Conservation (phyloP, 2,797 vertebrate species). For the Spatula clypeata region DNA sequence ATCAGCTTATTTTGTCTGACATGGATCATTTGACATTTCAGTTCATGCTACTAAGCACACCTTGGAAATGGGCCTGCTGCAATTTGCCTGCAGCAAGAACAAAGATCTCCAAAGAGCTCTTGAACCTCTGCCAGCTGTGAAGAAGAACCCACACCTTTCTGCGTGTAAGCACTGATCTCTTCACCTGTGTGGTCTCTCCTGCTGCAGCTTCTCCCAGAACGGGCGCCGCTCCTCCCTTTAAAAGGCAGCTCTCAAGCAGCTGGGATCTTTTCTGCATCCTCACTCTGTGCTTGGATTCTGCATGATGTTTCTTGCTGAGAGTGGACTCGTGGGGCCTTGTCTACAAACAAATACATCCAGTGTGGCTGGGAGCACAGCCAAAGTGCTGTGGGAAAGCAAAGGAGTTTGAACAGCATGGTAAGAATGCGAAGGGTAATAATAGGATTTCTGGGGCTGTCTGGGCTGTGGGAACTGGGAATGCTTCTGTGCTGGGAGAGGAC, state of each 20-base stretch:
- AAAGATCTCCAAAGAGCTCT: neutral
- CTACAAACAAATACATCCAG: neutral
- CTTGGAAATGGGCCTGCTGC: neutral
- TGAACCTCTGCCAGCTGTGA: neutral
- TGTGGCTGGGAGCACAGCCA: neutral
- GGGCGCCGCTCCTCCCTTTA: neutral
- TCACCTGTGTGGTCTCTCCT: neutral
- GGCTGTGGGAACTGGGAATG: neutral
- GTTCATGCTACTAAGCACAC: neutral
- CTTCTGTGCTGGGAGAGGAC: neutral
- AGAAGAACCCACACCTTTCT: neutral
- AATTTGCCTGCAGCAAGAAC: neutral
- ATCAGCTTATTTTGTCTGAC: neutral
- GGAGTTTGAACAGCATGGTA: neutral
- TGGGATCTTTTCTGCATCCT: fast-evolving
- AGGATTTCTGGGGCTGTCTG: neutral
- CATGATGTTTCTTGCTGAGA: neutral
- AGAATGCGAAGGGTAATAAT: neutral
- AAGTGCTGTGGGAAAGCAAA: neutral
- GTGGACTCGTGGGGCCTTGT: neutral
- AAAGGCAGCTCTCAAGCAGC: neutral
- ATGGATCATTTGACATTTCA: neutral
- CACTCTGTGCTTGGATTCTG: neutral
- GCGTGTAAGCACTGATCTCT: neutral
- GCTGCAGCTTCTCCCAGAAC: neutral